Conservation (phyloP, 2,113 vertebrate genomes). For the Nannospalax galili region DNA sequence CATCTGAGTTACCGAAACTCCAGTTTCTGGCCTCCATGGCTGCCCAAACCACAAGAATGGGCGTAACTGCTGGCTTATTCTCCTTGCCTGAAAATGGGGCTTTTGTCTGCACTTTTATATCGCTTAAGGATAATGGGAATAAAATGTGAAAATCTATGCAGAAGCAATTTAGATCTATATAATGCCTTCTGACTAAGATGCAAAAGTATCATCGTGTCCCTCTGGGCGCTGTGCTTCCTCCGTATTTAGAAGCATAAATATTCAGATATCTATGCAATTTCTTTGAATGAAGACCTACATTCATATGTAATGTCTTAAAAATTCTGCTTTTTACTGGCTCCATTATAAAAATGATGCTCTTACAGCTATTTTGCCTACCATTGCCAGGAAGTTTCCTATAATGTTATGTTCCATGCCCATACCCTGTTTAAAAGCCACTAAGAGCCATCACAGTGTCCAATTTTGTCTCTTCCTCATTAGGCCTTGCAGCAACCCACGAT, state of each 20-base stretch:
- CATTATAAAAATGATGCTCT: conserved; percentile 49
- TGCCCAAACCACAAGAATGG: background rate
- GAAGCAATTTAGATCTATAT: conserved; percentile 30
- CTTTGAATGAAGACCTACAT: conserved; percentile 45
- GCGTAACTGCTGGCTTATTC: background rate
- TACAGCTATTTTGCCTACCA: background rate
- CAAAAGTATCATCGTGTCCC: conserved; percentile 33
- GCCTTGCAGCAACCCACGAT: background rate
- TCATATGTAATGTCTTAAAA: conserved; percentile 56
- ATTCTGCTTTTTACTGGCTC: conserved; percentile 1
- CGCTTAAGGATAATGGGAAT: conserved; percentile 1
- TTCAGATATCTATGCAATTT: conserved; percentile 38
- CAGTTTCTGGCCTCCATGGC: background rate
- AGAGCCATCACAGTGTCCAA: background rate
- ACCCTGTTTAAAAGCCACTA: background rate
- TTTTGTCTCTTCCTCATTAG: background rate
- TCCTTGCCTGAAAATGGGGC: background rate
- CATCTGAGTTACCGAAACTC: too few relatives aligned
- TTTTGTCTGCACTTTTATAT: background rate
- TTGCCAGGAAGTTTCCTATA: background rate
- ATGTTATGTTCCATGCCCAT: background rate
- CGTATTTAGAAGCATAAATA: conserved; percentile 63
- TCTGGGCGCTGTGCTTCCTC: background rate
- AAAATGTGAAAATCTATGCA: conserved; percentile 42
- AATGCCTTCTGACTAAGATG: conserved; percentile 38